These are phyloP conservation scores for Electrona antarctica DNA, from an alignment of 2,113 vertebrate species.

Conservation along the genomic window DNA sequence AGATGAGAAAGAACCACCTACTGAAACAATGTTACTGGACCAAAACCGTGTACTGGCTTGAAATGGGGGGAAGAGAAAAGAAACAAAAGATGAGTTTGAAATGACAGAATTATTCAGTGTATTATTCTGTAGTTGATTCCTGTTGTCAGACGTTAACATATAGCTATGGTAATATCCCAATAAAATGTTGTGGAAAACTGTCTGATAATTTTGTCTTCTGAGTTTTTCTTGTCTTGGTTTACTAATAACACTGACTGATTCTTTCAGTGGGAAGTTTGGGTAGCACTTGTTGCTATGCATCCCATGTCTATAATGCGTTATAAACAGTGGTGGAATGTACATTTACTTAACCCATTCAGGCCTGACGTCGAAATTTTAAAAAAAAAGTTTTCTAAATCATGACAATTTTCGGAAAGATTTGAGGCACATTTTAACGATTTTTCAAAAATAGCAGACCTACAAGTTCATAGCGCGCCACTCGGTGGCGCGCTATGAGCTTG, in stretches of 20 bases:
- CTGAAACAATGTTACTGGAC: constrained; percentile 86
- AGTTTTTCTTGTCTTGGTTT: constrained; percentile 4
- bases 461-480: too few species aligned
- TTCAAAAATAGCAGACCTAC: too few species aligned
- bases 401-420: too few species aligned
- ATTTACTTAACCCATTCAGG: too few species aligned
- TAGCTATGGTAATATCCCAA: constrained; percentile 91
- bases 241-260: background rate
- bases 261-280: background rate
- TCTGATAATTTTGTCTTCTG: constrained; percentile 42
- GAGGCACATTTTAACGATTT: too few species aligned
- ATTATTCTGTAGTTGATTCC: constrained; percentile 78
- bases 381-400: too few species aligned
- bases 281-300: background rate
- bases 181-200: constrained; percentile 89
- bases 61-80: constrained; percentile 44
- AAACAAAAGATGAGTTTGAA: constrained; percentile 46
- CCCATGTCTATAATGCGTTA: too few species aligned
- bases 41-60: constrained; percentile 86
- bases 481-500: too few species aligned
- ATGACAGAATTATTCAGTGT: constrained; percentile 63
- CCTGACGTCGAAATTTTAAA: too few species aligned
- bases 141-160: constrained; percentile 86
- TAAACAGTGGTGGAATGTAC: too few species aligned
- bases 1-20: constrained; percentile 77